Conservation (phyloP, 23 tunicate species). For the Ciona savignyi region DNA sequence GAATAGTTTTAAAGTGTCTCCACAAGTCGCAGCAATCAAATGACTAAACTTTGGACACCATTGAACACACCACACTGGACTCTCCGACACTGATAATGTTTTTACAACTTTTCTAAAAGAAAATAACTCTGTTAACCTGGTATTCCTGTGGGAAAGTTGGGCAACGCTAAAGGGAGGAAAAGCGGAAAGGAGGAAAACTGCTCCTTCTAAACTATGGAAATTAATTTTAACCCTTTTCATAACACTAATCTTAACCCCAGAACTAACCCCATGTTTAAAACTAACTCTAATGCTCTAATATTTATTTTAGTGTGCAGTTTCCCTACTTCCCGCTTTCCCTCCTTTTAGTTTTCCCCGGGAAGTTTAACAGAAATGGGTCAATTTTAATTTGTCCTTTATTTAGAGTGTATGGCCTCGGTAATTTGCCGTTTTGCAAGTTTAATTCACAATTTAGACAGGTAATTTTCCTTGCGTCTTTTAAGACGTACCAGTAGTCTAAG, state of each 20-base stretch:
- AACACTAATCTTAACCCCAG: no score
- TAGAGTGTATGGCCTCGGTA: no score
- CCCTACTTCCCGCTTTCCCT: no score
- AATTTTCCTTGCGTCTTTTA: no score
- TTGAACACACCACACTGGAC: conserved; percentile 52
- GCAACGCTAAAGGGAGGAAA: neutral
- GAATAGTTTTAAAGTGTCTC: conserved; percentile 27
- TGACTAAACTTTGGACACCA: conserved; percentile 85
- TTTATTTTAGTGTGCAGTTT: neutral
- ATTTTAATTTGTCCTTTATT: no score
- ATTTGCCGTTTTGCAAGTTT: no score
- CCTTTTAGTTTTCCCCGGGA: neutral
- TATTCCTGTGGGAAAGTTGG: neutral
- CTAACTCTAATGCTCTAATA: neutral
- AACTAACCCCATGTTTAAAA: no score
- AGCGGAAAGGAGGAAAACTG: neutral
- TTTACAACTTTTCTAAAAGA: conserved; percentile 35
- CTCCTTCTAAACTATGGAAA: neutral
- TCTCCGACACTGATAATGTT: conserved; percentile 4
- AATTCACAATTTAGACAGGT: no score
- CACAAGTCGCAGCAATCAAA: conserved; percentile 51
- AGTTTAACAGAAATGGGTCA: no score
- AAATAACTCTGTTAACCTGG: neutral
- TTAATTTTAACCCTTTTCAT: no score
- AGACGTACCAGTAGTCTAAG: no score